phyloP scores from a whole-genome alignment of 2,888 invertebrate genomes.

The Phortica okadai region DNA sequence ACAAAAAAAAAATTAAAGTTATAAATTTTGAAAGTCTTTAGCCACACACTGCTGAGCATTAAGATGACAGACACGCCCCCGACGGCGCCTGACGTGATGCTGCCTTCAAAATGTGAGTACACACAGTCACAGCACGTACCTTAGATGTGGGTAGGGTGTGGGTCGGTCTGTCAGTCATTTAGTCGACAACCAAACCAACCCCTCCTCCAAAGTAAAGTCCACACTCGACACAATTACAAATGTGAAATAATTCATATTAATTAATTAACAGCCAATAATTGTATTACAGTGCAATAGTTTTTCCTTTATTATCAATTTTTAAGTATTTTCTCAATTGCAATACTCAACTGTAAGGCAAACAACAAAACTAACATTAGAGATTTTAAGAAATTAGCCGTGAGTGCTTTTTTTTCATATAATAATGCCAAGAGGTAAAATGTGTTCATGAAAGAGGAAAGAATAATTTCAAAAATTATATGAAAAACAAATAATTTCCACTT shows the following conservation, averaged over 20 bases:
- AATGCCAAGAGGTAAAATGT: too few species aligned
- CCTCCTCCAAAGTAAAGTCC: not conserved
- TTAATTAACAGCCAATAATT: not conserved
- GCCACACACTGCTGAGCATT: not conserved
- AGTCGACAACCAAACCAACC: not conserved
- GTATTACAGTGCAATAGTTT: slow-evolving; percentile 2
- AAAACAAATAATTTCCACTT: not conserved
- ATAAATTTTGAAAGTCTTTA: slow-evolving; percentile 3
- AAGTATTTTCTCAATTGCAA: not conserved
- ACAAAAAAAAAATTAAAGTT: not conserved
- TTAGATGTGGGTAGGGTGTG: not conserved
- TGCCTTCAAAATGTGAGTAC: slow-evolving; percentile 51
- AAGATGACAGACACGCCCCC: not conserved
- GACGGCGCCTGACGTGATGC: slow-evolving; percentile 13
- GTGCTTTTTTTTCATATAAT: not conserved
- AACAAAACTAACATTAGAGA: not conserved
- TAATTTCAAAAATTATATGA: not conserved
- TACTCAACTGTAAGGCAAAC: not conserved
- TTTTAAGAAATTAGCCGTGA: not conserved
- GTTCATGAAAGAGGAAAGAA: too few species aligned
- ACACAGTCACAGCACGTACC: not conserved
- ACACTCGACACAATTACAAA: slow-evolving; percentile 12
- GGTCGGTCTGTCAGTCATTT: not conserved
- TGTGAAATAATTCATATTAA: not conserved
- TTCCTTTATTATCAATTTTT: slow-evolving; percentile 1